phyloP scores from a whole-genome alignment of 2,888 invertebrate genomes.

The Rhamnusium bicolor region DNA sequence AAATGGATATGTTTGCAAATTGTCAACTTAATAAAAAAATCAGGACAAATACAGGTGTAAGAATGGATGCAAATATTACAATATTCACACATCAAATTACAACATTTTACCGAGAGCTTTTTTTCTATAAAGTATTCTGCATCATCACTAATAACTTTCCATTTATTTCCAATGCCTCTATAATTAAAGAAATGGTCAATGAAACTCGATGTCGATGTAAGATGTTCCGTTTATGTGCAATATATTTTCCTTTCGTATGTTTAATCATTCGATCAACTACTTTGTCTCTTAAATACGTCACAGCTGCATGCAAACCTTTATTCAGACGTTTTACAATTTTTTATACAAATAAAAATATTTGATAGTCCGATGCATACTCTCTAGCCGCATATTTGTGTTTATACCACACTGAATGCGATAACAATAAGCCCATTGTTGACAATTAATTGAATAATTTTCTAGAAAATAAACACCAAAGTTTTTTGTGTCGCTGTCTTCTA shows the following conservation, averaged over 20 bases:
- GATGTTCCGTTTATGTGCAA: too few relatives aligned
- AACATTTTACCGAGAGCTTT: too few relatives aligned
- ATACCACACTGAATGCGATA: slow-evolving; percentile 2
- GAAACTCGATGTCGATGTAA: too few relatives aligned
- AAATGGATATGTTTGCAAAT: too few relatives aligned
- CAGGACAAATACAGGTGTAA: too few relatives aligned
- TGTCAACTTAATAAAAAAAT: too few relatives aligned
- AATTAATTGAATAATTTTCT: background rate
- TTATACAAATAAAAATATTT: slow-evolving; percentile 11
- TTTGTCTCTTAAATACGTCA: slow-evolving; percentile 18
- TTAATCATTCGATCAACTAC: slow-evolving; percentile 1
- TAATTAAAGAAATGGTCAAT: too few relatives aligned
- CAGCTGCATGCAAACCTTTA: slow-evolving; percentile 3
- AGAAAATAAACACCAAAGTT: background rate
- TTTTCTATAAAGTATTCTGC: too few relatives aligned
- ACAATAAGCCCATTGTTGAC: slow-evolving; percentile 18
- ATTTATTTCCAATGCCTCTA: too few relatives aligned
- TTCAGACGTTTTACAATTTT: slow-evolving; percentile 12
- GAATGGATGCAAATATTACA: too few relatives aligned
- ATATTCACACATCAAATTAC: too few relatives aligned
- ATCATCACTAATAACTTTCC: too few relatives aligned
- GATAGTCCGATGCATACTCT: slow-evolving; percentile 8
- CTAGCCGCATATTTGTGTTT: slow-evolving; percentile 19
- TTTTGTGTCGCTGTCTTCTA: slow-evolving; percentile 1
- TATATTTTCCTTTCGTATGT: slow-evolving; percentile 16